Conservation (phyloP, 2,797 vertebrate genomes). For the Toxotes lorentzi region DNA sequence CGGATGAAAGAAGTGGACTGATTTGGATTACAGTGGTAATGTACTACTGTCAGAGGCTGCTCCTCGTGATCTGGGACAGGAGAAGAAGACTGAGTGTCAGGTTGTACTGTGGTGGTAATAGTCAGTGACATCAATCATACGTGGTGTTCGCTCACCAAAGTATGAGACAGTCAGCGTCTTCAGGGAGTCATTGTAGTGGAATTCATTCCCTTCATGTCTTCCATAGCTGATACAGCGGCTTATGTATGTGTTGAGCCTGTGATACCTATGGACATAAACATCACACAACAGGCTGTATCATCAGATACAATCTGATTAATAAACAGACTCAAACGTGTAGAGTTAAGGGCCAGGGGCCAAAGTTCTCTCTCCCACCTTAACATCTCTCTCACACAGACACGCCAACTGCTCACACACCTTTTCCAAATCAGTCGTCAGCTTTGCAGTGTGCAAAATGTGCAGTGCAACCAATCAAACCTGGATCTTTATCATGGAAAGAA, state of each 20-base stretch:
- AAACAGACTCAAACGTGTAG: neutral
- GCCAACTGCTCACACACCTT: neutral
- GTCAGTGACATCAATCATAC: neutral
- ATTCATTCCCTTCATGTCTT: slow-evolving; percentile 78
- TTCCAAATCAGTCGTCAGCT: neutral
- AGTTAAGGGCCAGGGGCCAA: too few species aligned
- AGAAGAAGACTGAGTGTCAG: neutral
- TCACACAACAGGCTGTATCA: neutral
- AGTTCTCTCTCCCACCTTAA: too few species aligned
- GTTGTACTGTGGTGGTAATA: neutral
- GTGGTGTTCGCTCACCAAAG: slow-evolving; percentile 70
- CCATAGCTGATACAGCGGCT: slow-evolving; percentile 79
- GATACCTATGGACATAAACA: slow-evolving; percentile 51
- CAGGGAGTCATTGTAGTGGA: slow-evolving; percentile 78
- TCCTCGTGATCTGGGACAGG: slow-evolving; percentile 37
- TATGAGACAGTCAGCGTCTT: slow-evolving; percentile 82
- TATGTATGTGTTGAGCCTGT: slow-evolving; percentile 34
- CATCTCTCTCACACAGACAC: too few species aligned
- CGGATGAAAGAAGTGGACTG: slow-evolving; percentile 62
- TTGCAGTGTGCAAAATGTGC: neutral
- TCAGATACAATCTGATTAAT: neutral
- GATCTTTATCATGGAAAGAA: neutral
- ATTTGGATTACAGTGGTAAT: slow-evolving; percentile 82
- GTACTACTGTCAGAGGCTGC: slow-evolving; percentile 74
- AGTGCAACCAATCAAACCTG: neutral